phyloP scores from a whole-genome alignment of 2,113 vertebrate species.

The Bos taurus region DNA sequence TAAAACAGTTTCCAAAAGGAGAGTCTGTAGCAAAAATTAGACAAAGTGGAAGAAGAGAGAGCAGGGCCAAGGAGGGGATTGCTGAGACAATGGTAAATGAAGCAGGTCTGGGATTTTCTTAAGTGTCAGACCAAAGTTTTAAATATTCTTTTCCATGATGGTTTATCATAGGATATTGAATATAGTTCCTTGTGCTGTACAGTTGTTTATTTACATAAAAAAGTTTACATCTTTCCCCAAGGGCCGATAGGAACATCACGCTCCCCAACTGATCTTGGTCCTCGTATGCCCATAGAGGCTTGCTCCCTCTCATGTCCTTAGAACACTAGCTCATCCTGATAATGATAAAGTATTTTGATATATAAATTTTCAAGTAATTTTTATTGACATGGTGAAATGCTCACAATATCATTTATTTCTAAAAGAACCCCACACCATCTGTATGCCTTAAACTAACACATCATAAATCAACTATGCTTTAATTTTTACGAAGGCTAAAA shows the following conservation, averaged over 20 bases:
- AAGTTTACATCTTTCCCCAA: background rate
- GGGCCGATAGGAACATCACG: background rate
- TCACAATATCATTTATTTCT: background rate
- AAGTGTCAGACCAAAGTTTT: background rate
- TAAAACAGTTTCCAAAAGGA: background rate
- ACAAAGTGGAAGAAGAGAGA: background rate
- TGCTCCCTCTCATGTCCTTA: background rate
- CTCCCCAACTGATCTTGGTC: background rate
- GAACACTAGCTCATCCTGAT: background rate
- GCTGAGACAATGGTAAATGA: background rate
- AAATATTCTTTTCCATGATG: background rate
- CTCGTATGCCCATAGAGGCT: background rate
- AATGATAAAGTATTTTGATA: background rate
- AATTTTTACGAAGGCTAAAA: background rate
- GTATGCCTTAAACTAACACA: background rate
- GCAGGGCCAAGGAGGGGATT: background rate
- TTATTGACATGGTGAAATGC: background rate
- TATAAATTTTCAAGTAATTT: background rate
- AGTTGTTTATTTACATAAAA: background rate
- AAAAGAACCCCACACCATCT: background rate
- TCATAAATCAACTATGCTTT: background rate
- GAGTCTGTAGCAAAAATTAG: background rate
- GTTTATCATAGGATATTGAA: background rate
- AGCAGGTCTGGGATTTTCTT: background rate
- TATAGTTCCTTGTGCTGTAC: background rate